A percentile compares a stretch with the other conserved stretches of the same genome.
Evolutionary conservation across 2,888 invertebrate species (phyloP).

Genomic region (Lagria hirta): DNA sequence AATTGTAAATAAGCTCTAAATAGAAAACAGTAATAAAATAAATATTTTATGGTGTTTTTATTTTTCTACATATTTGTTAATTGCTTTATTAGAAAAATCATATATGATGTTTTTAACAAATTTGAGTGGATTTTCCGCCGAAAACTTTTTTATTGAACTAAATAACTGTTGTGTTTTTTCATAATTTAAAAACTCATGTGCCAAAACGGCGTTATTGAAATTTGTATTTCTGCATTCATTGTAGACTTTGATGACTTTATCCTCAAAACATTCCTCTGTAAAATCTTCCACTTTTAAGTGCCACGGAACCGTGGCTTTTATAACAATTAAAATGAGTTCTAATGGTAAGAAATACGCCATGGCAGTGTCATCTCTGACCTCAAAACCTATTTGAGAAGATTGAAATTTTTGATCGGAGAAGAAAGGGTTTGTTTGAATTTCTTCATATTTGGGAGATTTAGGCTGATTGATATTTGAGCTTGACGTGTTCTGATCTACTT

Average conservation of each 20-base stretch:
- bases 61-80: slow-evolving; percentile 7
- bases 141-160: slow-evolving; percentile 38
- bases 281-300: slow-evolving; percentile 39
- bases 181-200: slow-evolving; percentile 45
- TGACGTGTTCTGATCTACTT: too few species aligned
- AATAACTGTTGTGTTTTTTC: slow-evolving; percentile 38
- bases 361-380: slow-evolving; percentile 22
- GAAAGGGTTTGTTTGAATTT: neutral
- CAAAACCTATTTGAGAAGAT: slow-evolving; percentile 31
- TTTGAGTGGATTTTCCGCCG: slow-evolving; percentile 36
- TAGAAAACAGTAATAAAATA: too few species aligned
- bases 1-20: too few species aligned
- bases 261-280: slow-evolving; percentile 42
- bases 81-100: neutral
- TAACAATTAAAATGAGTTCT: slow-evolving; percentile 42
- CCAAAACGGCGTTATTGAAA: slow-evolving; percentile 43
- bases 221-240: slow-evolving; percentile 36
- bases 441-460: slow-evolving; percentile 10
- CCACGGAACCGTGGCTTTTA: slow-evolving; percentile 45
- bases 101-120: slow-evolving; percentile 26
- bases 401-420: slow-evolving; percentile 29
- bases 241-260: slow-evolving; percentile 43
- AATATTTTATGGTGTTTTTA: too few species aligned
- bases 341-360: slow-evolving; percentile 42
- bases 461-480: neutral